Evolutionary conservation across 1,140 invertebrate species (phyloP), one percentile per base, ranked within the genome.

Genomic region (Stratiolaelaps scimitus): DNA sequence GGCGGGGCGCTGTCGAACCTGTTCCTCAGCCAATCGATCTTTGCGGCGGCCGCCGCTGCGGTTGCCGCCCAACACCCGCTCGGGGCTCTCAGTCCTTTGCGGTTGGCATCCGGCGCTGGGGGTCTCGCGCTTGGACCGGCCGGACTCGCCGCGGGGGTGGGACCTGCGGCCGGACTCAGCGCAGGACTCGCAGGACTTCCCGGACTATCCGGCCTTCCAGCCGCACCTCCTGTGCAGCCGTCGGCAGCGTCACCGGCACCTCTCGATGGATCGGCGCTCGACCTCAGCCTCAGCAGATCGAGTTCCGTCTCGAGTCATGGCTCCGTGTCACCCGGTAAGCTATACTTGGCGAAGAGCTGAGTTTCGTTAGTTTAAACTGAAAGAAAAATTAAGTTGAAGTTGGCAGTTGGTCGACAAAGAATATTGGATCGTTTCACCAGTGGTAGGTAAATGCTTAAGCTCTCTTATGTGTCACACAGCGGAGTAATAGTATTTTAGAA

Each of bases 231-330:
- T 10, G 34, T 40, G 5, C 34, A 40, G 34, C 34, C 34, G 10
- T 40, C 34, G 10, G 34, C 34, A 6, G 34, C 5, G 0, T 40
- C 34, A 6, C 34, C 34, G 10, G 34, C 34, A 40, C 34, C 34
- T 4, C 34, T 40, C 34, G 34, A 40, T 40, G 34, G 26, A 26
- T 26, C 53, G 26, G 15, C 53, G 23, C 34, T 60, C 23, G 53
- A 60, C 26, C 17, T 34, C 26, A 60, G 26, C 26, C 34, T 60
- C 26, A 60, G 53, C 23, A 15, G 53, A 60, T 60, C 53, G 15
- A 60, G 53, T 60, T 60, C 53, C 17, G 53, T 60, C 15, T 60
- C 53, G 23, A 60, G 53, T 26, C 53, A 60, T 23, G 53, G 53
- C 26, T 29, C 26, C 53, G 53, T 60, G 17, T 60, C 53, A 17